Evolutionary conservation across 2,113 vertebrate genomes (phyloP).

Genomic region (Phrynosoma blainvillii): DNA sequence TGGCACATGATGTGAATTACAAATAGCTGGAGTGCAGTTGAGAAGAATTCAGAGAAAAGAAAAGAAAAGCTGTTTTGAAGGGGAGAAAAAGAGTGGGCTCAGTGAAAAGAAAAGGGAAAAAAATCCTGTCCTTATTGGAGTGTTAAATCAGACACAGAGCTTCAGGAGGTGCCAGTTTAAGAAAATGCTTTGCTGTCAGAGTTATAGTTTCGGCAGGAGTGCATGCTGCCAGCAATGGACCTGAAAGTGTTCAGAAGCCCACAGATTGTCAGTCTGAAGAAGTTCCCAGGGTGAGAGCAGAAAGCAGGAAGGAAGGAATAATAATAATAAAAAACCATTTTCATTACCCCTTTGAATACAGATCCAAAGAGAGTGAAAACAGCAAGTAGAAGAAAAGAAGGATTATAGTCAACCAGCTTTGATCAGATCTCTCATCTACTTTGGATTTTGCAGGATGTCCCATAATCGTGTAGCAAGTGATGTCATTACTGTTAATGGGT

Average conservation of each 20-base stretch:
- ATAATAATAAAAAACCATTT: neutral
- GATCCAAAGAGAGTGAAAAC: neutral
- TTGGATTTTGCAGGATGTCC: neutral
- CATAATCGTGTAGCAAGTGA: neutral
- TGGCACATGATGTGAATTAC: slow-evolving; percentile 25
- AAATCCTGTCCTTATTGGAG: slow-evolving; percentile 37
- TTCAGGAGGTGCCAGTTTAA: slow-evolving; percentile 34
- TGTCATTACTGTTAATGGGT: neutral
- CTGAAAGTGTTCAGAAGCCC: slow-evolving; percentile 17
- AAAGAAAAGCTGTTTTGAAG: slow-evolving; percentile 29
- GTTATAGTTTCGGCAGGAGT: slow-evolving; percentile 19
- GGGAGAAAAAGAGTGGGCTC: slow-evolving; percentile 20
- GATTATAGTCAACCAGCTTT: neutral
- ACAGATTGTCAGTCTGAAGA: slow-evolving; percentile 7
- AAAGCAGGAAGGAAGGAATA: slow-evolving; percentile 30
- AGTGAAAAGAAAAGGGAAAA: too few species aligned
- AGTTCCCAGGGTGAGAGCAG: neutral
- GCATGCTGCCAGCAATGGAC: slow-evolving; percentile 14
- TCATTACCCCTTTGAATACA: neutral
- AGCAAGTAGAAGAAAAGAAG: neutral
- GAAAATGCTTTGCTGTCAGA: slow-evolving; percentile 38
- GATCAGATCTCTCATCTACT: neutral
- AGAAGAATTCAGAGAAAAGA: slow-evolving; percentile 25
- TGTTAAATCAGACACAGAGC: slow-evolving; percentile 53
- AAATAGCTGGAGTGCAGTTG: slow-evolving; percentile 42